Conservation (phyloP, 2,888 invertebrate genomes). For the Hyposoter didymator region DNA sequence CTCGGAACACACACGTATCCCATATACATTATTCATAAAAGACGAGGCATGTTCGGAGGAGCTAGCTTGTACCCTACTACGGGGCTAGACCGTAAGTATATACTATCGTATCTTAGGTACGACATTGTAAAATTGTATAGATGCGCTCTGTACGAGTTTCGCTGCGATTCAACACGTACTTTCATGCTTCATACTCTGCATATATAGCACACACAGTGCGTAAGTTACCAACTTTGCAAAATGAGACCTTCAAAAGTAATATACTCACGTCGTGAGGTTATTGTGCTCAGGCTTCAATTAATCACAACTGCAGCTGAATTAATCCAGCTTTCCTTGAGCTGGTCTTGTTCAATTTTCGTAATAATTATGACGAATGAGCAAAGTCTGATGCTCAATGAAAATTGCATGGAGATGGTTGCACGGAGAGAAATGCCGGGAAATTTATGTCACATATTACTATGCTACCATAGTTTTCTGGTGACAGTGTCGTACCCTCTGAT, state of each 20-base stretch:
- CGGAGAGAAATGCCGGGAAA: too few relatives aligned
- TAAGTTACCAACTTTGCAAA: not conserved
- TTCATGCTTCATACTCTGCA: conserved; percentile 7
- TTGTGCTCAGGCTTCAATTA: not conserved
- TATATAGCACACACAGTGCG: conserved; percentile 3
- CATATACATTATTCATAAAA: conserved; percentile 67
- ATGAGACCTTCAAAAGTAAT: conserved; percentile 9
- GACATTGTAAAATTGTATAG: conserved; percentile 54
- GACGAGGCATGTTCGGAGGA: conserved; percentile 51
- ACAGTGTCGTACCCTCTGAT: too few relatives aligned
- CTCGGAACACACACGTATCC: conserved; percentile 60
- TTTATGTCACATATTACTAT: too few relatives aligned
- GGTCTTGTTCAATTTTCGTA: not conserved
- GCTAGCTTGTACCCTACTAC: conserved; percentile 29
- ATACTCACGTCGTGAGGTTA: not conserved
- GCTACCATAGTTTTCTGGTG: too few relatives aligned
- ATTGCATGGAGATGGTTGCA: not conserved
- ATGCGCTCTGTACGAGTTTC: conserved; percentile 50
- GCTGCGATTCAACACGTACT: conserved; percentile 61
- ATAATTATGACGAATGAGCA: not conserved
- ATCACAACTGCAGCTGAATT: not conserved
- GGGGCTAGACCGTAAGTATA: conserved; percentile 25
- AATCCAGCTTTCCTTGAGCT: not conserved
- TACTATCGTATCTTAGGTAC: conserved; percentile 36
- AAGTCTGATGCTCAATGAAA: not conserved